Evolutionary conservation across 2,113 vertebrate genomes (phyloP).

Genomic region (Chloroceryle aenea): DNA sequence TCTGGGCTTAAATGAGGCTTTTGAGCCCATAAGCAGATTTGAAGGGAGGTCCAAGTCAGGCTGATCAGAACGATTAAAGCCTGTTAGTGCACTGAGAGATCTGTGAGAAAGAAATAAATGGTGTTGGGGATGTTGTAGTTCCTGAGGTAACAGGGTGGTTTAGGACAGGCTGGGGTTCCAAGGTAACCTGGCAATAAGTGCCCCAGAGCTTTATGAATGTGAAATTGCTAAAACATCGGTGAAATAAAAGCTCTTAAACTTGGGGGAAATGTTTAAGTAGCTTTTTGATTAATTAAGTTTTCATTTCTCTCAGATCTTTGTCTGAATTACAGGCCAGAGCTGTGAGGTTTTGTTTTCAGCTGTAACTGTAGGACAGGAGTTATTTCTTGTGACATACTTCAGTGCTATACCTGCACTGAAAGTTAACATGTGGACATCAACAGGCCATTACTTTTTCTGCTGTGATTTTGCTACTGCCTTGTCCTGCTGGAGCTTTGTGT

Average conservation of each 20-base stretch:
- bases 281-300: not conserved
- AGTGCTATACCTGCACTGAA: not conserved
- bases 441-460: not conserved
- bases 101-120: not conserved
- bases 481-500: not conserved
- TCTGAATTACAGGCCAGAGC: not conserved
- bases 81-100: not conserved
- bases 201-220: not conserved
- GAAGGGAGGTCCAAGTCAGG: not conserved
- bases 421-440: not conserved
- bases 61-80: not conserved
- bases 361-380: not conserved
- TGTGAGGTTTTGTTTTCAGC: not conserved
- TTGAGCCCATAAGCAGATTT: rapidly evolving
- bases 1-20: not conserved
- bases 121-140: not conserved
- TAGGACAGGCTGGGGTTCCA: not conserved
- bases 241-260: not conserved
- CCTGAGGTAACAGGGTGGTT: not conserved
- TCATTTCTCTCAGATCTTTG: not conserved
- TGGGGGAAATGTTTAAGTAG: not conserved
- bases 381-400: not conserved
- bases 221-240: not conserved
- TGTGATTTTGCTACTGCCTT: not conserved
- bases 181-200: not conserved